These are phyloP conservation scores for Dendrolimus houi DNA, from an alignment of 2,888 invertebrate genomes.

Conservation along the genomic window DNA sequence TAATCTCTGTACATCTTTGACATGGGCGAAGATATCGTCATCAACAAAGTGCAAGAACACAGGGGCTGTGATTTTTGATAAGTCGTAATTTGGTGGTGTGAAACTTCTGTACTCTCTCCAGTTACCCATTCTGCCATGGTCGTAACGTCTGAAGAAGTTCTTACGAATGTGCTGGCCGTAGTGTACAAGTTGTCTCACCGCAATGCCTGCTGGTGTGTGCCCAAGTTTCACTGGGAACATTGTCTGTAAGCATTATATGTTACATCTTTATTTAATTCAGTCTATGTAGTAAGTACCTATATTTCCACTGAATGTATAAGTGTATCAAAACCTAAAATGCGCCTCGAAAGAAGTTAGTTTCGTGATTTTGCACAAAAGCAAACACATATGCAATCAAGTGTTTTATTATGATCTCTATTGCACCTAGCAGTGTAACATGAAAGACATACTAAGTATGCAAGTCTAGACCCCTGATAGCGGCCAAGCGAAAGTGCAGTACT, in stretches of 20 bases:
- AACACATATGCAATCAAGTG: no score
- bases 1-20: conserved; percentile 64
- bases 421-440: no score
- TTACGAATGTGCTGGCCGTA: conserved; percentile 78
- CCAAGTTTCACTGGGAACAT: conserved; percentile 79
- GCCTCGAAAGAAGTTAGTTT: no score
- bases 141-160: conserved; percentile 65
- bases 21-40: conserved; percentile 77
- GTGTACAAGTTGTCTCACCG: conserved; percentile 81
- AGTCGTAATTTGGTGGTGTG: conserved; percentile 73
- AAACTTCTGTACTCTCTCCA: conserved; percentile 61
- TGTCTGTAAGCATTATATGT: conserved; percentile 49
- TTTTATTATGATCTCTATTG: no score
- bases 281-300: no score
- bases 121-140: conserved; percentile 66
- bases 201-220: conserved; percentile 80
- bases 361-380: no score
- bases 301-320: no score
- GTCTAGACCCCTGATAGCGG: no score
- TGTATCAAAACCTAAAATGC: no score
- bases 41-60: conserved; percentile 77
- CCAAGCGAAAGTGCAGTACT: no score
- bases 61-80: conserved; percentile 69
- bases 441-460: no score
- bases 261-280: no score